Base-by-base conservation (phyloP, 1,140 invertebrate genomes). In the Sitodiplosis mosellana region DNA sequence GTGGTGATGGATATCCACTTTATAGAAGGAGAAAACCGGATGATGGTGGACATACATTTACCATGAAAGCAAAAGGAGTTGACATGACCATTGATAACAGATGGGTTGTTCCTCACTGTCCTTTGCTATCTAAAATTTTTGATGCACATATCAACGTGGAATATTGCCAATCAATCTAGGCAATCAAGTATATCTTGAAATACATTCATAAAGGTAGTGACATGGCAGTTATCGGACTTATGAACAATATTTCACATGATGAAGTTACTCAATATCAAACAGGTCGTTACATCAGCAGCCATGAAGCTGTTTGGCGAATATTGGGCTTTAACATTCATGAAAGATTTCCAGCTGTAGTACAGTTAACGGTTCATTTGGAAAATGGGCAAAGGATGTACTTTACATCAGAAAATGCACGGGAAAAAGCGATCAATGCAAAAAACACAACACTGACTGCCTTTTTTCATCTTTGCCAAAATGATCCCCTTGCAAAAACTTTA, bases 141-240 rank as follows among this genome's bases (percentile, higher is more conserved):
- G 48, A 59, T 19, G 47, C 52, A 14, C 57, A 59, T 49, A 56
- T 55, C 12, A 64, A 62, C 49, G 56, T 63, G n/a, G 61, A 64
- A 46, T 51, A 22, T 42, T 66, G 59, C 53, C 45, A 53, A 52
- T 61, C 61, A 2, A 58, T 65, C 7, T 55, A 55, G 42, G 53
- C 58, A 2, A 59, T 68, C 8, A 69, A 68, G 57, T 70, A 67
- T 48, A 57, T 69, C 36, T 69, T 59, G 46, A 67, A 67, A 54
- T 68, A 65, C 56, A 54, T 69, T 14, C 59, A 63, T 46, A 66
- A 69, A 58, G 65, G 63, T 3, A 55, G 51, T 33, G 59, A 62
- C 47, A 48, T 56, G 48, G 51, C 48, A 33, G 37, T 46, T 14
- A 45, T 52, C 33, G 27, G 18, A 19, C 38, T 38, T n/a, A 36